These are phyloP conservation scores for Cecropterus lyciades DNA, from an alignment of 1,140 invertebrate species.

Conservation along the genomic window DNA sequence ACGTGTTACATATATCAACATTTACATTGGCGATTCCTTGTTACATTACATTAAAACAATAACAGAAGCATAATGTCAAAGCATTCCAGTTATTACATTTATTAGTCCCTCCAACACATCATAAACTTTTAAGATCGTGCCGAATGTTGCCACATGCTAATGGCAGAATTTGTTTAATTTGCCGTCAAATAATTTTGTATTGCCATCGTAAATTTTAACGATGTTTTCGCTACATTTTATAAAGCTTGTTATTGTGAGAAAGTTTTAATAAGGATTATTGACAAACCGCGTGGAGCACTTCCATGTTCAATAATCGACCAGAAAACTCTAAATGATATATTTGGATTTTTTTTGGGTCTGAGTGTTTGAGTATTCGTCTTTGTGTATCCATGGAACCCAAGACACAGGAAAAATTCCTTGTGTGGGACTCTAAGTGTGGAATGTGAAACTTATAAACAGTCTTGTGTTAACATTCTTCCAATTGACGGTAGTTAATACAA, in stretches of 20 bases:
- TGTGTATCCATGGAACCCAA: no score
- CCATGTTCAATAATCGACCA: no score
- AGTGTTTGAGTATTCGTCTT: no score
- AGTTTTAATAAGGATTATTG: constrained; percentile 7
- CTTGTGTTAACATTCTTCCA: no score
- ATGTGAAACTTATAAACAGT: no score
- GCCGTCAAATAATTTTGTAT: constrained; percentile 1
- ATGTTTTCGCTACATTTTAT: constrained; percentile 4
- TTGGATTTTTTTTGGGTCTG: no score
- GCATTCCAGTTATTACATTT: constrained; percentile 12
- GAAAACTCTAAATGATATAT: no score
- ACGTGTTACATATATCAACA: no score
- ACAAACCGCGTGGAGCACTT: no score
- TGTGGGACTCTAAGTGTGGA: no score
- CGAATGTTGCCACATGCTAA: constrained; percentile 10
- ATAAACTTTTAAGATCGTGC: constrained; percentile 26
- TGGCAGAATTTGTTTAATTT: constrained; percentile 17
- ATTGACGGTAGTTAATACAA: no score
- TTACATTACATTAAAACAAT: constrained; percentile 6
- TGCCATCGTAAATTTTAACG: constrained; percentile 5
- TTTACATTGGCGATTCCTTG: not conserved
- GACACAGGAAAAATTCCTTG: no score
- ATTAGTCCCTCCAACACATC: constrained; percentile 17
- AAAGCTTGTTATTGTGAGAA: not conserved
- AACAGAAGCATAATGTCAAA: constrained; percentile 6